Evolutionary conservation across 2,888 invertebrate species (phyloP).

Genomic region (Synanthedon vespiformis): DNA sequence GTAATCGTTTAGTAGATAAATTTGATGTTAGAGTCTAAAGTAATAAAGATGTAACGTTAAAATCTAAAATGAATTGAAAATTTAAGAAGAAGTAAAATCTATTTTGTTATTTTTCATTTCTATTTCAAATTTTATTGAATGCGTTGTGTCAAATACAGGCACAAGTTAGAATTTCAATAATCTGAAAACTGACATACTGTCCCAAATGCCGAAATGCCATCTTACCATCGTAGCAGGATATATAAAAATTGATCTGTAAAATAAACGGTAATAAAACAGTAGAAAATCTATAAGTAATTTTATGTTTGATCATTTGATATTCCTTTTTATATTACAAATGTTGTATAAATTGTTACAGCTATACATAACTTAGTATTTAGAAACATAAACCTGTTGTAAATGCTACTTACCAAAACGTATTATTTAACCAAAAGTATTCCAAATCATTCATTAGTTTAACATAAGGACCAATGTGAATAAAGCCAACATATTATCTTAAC

Average conservation of each 20-base stretch:
- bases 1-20: slow-evolving; percentile 50
- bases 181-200: background rate
- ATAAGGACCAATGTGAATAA: slow-evolving; percentile 55
- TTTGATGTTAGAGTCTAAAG: slow-evolving; percentile 46
- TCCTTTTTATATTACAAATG: too few species aligned
- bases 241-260: too few species aligned
- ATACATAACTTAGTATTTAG: too few species aligned
- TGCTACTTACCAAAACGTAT: too few species aligned
- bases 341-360: too few species aligned
- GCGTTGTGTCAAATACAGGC: background rate
- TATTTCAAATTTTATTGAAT: background rate
- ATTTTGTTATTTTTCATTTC: background rate
- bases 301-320: too few species aligned
- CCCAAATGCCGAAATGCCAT: background rate
- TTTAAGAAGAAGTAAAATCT: background rate
- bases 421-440: too few species aligned
- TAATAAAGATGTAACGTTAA: slow-evolving; percentile 3
- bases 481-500: slow-evolving; percentile 25
- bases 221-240: background rate
- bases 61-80: background rate
- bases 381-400: too few species aligned
- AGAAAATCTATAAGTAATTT: too few species aligned
- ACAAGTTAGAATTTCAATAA: background rate
- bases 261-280: too few species aligned
- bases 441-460: too few species aligned